Percentiles rank a stretch among this genome's conserved stretches.
phyloP scores from a whole-genome alignment of 1,140 invertebrate species.

The Lordiphosa collinella region DNA sequence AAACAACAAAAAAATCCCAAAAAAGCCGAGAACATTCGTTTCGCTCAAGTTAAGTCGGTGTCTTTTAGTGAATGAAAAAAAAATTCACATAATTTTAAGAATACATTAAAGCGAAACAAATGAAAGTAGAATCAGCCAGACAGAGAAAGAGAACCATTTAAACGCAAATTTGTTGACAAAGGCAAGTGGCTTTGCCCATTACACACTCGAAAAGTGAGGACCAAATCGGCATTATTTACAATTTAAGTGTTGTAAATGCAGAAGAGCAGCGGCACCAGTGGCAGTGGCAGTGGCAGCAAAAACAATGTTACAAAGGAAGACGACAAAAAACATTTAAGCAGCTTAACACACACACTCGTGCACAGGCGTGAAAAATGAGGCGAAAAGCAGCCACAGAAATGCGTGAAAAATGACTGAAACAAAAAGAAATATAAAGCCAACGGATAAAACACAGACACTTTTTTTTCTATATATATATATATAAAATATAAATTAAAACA shows the following conservation, averaged over 20 bases:
- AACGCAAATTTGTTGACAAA: constrained; percentile 76
- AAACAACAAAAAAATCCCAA: constrained; percentile 12
- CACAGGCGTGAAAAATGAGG: constrained; percentile 3
- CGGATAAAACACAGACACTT: constrained; percentile 48
- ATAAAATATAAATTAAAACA: constrained; percentile 12
- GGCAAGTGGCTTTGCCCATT: constrained; percentile 74
- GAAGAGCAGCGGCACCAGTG: constrained; percentile 41
- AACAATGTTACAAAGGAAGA: constrained; percentile 62
- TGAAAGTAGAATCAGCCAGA: constrained; percentile 4
- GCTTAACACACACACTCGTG: constrained; percentile 45
- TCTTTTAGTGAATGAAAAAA: constrained; percentile 42
- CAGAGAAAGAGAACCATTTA: constrained; percentile 30
- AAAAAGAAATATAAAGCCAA: constrained; percentile 68
- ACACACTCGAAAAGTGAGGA: constrained; percentile 44
- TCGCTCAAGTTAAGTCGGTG: background rate
- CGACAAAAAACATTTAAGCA: constrained; percentile 66
- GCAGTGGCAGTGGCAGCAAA: background rate
- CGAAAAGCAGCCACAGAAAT: constrained; percentile 8
- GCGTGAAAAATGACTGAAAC: constrained; percentile 74
- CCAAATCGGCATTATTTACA: constrained; percentile 63
- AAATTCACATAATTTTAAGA: constrained; percentile 69
- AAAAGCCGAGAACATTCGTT: constrained; percentile 6
- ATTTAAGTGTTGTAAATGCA: constrained; percentile 75
- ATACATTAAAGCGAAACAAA: constrained; percentile 50
- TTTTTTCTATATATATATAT: too few species aligned